Evolutionary conservation across 2,113 vertebrate species (phyloP).

Genomic region (Hydrolagus affinis): DNA sequence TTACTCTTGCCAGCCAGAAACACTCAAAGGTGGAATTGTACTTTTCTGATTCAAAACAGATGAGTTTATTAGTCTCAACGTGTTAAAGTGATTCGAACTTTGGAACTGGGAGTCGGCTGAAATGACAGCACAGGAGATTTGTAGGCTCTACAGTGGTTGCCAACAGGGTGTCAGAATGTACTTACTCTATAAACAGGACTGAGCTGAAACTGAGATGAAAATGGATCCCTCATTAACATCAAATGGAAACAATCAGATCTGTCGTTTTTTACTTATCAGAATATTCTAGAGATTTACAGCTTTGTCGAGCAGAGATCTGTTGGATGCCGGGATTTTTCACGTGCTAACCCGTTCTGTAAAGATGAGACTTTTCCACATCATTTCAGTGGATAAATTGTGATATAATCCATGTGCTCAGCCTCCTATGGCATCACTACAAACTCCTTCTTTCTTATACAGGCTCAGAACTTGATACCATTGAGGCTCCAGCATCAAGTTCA

Average conservation of each 20-base stretch:
- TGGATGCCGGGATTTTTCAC: neutral
- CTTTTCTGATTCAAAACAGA: constrained; percentile 24
- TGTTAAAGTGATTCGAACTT: neutral
- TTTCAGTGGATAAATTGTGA: neutral
- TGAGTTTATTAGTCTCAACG: neutral
- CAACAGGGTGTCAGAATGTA: neutral
- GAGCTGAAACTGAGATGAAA: neutral
- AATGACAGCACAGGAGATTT: neutral
- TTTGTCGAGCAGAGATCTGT: neutral
- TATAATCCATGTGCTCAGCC: neutral
- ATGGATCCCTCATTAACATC: neutral
- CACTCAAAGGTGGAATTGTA: constrained; percentile 23
- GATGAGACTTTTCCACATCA: neutral
- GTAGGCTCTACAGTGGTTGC: neutral
- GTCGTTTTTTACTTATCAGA: neutral
- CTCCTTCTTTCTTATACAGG: no score
- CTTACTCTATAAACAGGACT: neutral
- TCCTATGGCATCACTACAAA: no score
- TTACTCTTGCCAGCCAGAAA: neutral
- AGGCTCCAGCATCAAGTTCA: no score
- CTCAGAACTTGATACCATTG: no score
- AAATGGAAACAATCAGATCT: neutral
- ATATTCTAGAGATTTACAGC: neutral
- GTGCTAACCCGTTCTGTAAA: no score
- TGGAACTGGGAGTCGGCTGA: neutral